Evolutionary conservation across 2,797 vertebrate genomes (phyloP).

Genomic region (Numenius phaeopus): DNA sequence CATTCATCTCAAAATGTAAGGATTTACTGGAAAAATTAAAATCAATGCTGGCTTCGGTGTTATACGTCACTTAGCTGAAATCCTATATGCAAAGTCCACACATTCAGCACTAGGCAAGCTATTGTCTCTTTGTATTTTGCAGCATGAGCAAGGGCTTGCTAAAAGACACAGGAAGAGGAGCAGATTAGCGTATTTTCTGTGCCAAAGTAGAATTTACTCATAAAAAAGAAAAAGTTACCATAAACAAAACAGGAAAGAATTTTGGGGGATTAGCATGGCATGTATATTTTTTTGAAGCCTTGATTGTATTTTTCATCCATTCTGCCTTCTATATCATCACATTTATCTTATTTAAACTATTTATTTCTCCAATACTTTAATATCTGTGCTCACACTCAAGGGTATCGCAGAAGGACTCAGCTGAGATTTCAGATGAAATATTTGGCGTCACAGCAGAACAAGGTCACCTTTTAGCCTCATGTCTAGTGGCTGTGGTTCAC

Average conservation of each 20-base stretch:
- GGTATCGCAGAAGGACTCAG: background rate
- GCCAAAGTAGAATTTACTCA: background rate
- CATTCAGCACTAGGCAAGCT: background rate
- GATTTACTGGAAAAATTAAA: background rate
- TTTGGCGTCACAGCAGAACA: constrained; percentile 4
- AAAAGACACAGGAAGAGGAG: background rate
- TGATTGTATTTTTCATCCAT: background rate
- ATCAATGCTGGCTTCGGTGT: background rate
- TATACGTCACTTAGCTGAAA: background rate
- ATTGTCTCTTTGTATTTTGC: background rate
- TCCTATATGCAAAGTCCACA: background rate
- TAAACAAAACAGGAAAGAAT: background rate
- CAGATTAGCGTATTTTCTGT: background rate
- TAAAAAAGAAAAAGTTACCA: background rate
- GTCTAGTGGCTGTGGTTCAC: constrained; percentile 33
- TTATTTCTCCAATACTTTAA: background rate
- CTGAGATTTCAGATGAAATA: constrained; percentile 3
- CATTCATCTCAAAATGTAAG: background rate
- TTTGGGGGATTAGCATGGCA: background rate
- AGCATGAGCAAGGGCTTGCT: background rate
- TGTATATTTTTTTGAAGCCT: background rate
- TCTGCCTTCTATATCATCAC: background rate
- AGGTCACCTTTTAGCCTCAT: constrained; percentile 70
- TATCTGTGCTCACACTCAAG: background rate
- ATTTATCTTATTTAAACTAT: background rate